Base-by-base conservation (phyloP, 2,113 vertebrate genomes). In the Orthonyx spaldingii region DNA sequence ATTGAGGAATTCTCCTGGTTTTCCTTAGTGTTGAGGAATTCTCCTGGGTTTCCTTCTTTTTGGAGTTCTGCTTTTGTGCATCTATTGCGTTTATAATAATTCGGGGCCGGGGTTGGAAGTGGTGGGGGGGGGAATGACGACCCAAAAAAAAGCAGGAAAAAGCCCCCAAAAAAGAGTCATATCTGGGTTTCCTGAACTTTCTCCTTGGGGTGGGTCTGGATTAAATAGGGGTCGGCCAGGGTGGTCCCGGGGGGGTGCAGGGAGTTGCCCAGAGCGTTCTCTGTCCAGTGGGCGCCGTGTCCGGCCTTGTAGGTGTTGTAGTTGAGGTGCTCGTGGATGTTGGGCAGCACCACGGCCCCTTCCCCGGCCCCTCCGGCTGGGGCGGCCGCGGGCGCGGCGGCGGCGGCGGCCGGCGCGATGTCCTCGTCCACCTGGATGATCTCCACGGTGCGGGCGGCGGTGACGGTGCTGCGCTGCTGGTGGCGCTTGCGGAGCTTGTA, bases 121-220 rank as follows among this genome's bases (percentile, higher is more conserved):
- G 16, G 13, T 8, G 6, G 13, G 56, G 42, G 41, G 17, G 37
- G 5, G 33, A 8, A 18, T 2, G 7, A 30, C 42, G 37, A 64
- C 57, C 75, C 65, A 55, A 80, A 72, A 70, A 79, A 49, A 47
- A 24, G 19, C 28, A 53, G 55, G 64, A 64, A 71, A 64, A 65
- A 49, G 4, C 52, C 81, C 87, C n/a, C 21, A 56, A 59, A 91
- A 96, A 86, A 95, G 97, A 97, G 98, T 99, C 98, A 99, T 97
- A 99, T 99, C 98, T 99, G 99, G 92, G 99, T 99, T 97, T 99
- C 99, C 98, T 99, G 99, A 97, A 99, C 99, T 98, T 99, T 99
- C 95, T 99, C 99, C 98, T 99, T 99, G 96, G 98, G 97, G 80
- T 99, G 99, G 98, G 98, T 99, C 98, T 99, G 99, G 97, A 99